A percentile compares a stretch with the other conserved stretches of the same genome.
Conservation (phyloP, 2,888 invertebrate genomes). For the Choristoneura rosaceana region DNA sequence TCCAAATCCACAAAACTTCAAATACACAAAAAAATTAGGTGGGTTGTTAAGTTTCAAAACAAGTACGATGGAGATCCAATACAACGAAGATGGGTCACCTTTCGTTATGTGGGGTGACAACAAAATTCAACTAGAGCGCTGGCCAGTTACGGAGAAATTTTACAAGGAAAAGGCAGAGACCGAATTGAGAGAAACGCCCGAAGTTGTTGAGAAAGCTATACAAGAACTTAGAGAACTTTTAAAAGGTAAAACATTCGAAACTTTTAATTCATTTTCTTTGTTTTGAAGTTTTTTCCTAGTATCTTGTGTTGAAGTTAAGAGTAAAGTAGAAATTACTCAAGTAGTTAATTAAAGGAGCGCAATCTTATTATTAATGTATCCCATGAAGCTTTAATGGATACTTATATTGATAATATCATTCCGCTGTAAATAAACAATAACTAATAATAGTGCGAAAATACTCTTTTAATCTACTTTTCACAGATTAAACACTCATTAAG, state of each 20-base stretch:
- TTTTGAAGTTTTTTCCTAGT: background rate
- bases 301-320: too few species aligned
- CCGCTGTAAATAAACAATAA: too few species aligned
- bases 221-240: constrained; percentile 83
- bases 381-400: background rate
- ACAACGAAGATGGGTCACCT: constrained; percentile 84
- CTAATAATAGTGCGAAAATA: too few species aligned
- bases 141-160: constrained; percentile 83
- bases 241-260: constrained; percentile 75
- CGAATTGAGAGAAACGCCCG: constrained; percentile 90
- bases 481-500: background rate
- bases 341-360: background rate
- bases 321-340: too few species aligned
- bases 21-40: background rate
- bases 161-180: constrained; percentile 87
- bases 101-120: constrained; percentile 87
- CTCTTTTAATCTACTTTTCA: too few species aligned
- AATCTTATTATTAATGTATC: background rate
- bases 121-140: constrained; percentile 87
- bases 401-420: background rate
- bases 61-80: constrained; percentile 72
- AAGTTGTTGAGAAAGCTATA: constrained; percentile 86
- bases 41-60: background rate
- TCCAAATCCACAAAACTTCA: background rate
- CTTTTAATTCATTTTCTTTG: background rate